Evolutionary conservation across 2,888 invertebrate genomes (phyloP), one percentile per base, ranked within the genome.

Genomic region (Notodonta ziczac): DNA sequence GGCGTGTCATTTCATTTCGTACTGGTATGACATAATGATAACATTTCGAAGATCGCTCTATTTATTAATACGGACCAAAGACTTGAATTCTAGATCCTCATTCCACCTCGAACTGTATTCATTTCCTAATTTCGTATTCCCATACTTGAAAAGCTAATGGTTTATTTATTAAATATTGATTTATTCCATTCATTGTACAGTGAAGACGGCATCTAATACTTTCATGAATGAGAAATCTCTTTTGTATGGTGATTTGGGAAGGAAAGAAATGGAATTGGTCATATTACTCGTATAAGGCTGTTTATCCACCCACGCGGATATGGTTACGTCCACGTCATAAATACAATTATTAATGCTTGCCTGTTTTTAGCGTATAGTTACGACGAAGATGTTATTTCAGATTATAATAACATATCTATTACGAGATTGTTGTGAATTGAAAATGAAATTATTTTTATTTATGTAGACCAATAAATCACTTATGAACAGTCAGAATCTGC

Each of bases 101-200:
- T 53, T n/a, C 35, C 13, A 53, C 24, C 12, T n/a, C 53, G 12
- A 53, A 53, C 32, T 53, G 16, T 24, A 10, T 16, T 44, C 1
- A 24, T 44, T 56, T 56, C 52, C 48, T 51, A 64, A 64, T 62
- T 51, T 56, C 42, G 24, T 44, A 44, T 56, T 56, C 56, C n/a
- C 14, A 39, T 14, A 39, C 39, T 39, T 44, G 5, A 5, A 44
- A 44, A 56, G 10, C 42, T 56, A 56, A 56, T 56, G 56, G 56
- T 56, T 56, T 56, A 56, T 56, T 56, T 56, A 56, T 56, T 24
- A 44, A 56, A 56, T 56, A 56, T 56, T 56, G 42, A 56, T 56
- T 56, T 56, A 56, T 56, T 44, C 56, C 13, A 12, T 9, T 24
- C 44, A 56, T 56, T 56, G 56, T 56, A 12, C 16, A 44, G 42